phyloP scores from a whole-genome alignment of 2,888 invertebrate genomes.

The Tethea ocularis region DNA sequence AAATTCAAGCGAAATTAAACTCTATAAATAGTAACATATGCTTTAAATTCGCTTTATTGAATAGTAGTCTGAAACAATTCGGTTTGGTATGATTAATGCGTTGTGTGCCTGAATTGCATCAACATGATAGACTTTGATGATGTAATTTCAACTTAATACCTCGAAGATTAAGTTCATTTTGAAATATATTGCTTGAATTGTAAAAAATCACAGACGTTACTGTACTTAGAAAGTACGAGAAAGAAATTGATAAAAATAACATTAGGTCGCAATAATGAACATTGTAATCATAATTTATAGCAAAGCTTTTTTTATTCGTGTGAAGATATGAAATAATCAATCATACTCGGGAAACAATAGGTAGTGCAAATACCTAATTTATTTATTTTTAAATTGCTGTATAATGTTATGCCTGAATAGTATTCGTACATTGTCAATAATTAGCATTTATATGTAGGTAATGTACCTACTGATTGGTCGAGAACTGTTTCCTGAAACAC shows the following conservation, averaged over 20 bases:
- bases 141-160: conserved; percentile 35
- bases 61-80: conserved; percentile 71
- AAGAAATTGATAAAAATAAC: conserved; percentile 70
- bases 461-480: too few relatives aligned
- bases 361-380: background rate
- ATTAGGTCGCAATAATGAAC: conserved; percentile 36
- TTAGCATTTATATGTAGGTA: too few relatives aligned
- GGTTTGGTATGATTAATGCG: conserved; percentile 79
- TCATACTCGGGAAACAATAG: background rate
- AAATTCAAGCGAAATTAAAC: conserved; percentile 35
- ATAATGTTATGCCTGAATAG: too few relatives aligned
- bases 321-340: conserved; percentile 2
- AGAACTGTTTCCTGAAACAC: too few relatives aligned
- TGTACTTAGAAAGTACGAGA: conserved; percentile 64
- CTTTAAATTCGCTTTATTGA: conserved; percentile 31
- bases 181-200: background rate
- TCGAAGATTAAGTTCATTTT: conserved; percentile 22
- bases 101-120: conserved; percentile 51
- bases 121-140: conserved; percentile 22
- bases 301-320: background rate
- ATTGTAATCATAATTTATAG: conserved; percentile 46
- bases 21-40: conserved; percentile 31
- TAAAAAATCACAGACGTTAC: conserved; percentile 38
- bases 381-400: background rate
- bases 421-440: too few relatives aligned